Conservation (phyloP, 2,113 vertebrate genomes). For the Neotoma lepida region DNA sequence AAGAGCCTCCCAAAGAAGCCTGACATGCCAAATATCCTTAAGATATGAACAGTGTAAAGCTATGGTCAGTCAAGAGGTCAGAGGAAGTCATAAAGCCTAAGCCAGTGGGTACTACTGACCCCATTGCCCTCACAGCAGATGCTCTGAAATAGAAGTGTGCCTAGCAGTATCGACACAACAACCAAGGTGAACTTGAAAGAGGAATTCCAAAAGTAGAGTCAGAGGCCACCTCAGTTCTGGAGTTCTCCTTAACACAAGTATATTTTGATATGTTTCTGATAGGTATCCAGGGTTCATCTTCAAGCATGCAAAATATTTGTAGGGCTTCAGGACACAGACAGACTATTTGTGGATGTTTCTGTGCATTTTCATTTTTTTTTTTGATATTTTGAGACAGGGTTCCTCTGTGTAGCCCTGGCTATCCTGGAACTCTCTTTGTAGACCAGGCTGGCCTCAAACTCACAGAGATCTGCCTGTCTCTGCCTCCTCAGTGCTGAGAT, state of each 20-base stretch:
- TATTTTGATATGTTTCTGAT: constrained; percentile 70
- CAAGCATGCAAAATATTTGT: constrained; percentile 50
- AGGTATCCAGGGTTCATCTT: constrained; percentile 71
- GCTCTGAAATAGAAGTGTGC: background rate
- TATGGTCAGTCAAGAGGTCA: constrained; percentile 93
- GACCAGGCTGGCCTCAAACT: background rate
- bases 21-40: constrained; percentile 94
- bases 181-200: constrained; percentile 85
- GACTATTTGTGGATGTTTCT: constrained; percentile 7
- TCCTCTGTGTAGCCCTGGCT: background rate
- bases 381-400: background rate
- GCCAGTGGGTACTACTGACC: background rate
- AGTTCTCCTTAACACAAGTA: background rate
- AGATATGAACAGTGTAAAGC: constrained; percentile 93
- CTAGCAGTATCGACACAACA: constrained; percentile 76
- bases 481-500: background rate
- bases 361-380: constrained; percentile 1
- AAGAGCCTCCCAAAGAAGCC: constrained; percentile 85
- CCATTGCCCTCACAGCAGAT: background rate
- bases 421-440: background rate
- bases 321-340: constrained; percentile 67
- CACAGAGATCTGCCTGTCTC: background rate
- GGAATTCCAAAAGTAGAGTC: constrained; percentile 81
- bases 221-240: constrained; percentile 61
- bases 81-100: background rate